A percentile compares a stretch with the other conserved stretches of the same genome.
Conservation (phyloP, 2,888 invertebrate species). For the Saturnia japonica region DNA sequence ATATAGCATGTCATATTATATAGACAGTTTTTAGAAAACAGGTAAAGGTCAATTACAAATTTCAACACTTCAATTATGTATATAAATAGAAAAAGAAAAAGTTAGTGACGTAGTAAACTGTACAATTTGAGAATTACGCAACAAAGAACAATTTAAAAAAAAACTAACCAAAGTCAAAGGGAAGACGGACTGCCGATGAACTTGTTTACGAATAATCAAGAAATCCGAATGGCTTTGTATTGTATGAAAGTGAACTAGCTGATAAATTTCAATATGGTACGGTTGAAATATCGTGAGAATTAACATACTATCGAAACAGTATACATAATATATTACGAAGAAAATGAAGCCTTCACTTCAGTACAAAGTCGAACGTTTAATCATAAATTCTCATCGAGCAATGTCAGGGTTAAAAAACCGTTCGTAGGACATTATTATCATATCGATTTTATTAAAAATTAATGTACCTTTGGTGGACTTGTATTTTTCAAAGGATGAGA, state of each 20-base stretch:
- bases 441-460: conserved; percentile 8
- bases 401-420: conserved; percentile 17
- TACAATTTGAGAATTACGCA: too few relatives aligned
- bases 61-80: too few relatives aligned
- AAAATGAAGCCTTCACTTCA: conserved; percentile 4
- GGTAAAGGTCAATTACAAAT: too few relatives aligned
- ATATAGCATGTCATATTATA: too few relatives aligned
- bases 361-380: not conserved
- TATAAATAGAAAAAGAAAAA: too few relatives aligned
- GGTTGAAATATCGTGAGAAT: not conserved
- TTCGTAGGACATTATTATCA: not conserved
- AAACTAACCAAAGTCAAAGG: too few relatives aligned
- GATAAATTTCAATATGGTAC: not conserved
- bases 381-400: conserved; percentile 8
- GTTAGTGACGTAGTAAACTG: too few relatives aligned
- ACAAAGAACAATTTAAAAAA: too few relatives aligned
- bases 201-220: not conserved
- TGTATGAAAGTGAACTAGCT: not conserved
- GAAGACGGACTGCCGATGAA: too few relatives aligned
- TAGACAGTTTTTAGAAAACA: too few relatives aligned
- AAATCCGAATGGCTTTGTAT: not conserved
- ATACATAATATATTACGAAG: not conserved
- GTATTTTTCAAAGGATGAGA: not conserved
- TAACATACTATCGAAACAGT: not conserved
- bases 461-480: not conserved